Evolutionary conservation across 1,140 invertebrate species (phyloP), one percentile per base, ranked within the genome.

Genomic region (Conus betulinus): DNA sequence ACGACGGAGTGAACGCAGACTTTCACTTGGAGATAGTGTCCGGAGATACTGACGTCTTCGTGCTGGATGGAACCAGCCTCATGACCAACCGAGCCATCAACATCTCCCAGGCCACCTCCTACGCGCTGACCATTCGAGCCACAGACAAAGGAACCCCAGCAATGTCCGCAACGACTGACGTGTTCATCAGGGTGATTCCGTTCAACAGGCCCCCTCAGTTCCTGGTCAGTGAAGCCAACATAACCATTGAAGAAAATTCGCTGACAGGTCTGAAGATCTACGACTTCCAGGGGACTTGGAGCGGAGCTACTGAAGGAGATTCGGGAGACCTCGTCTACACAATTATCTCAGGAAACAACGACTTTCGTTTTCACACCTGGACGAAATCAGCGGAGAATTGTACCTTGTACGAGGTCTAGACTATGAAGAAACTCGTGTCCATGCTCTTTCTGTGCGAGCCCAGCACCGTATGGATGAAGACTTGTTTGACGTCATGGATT

Each of bases 1-100:
- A 99, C 94, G 96, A 97, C 0, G 98, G 97, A 3, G 96, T 96
- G 0, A 99, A 99, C 94, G 97, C 97, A 90, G 96, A 97, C 67
- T 96, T 99, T 53, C 97, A 96, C 97, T 87, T 90, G 23, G 84
- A 60, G 82, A 89, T 89, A 17, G 6, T 17, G 1, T 82, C 81
- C 39, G 89, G 89, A 27, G 81, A 89, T 55, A 81, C 11, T 25
- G 23, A 85, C 51, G 23, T n/a, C 13, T 89, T 89, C 25, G 17
- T 7, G n/a, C 23, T 84, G 7, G 57, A 84, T 25, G 82, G 82
- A 17, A 20, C 53, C 4, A 84, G 51, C 39, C 7, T 84, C 20
- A 10, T 63, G 57, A 84, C 57, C 3, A 67, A 27, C 23, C 53
- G 51, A 25, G 3, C 57, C 10, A 25, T 84, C 10, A 15, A 84